These are phyloP conservation scores for human DNA, from an alignment of 2,113 vertebrate species.

Conservation along the genomic window GRCh38 chr6:66845001-66845500, in stretches of 20 bases:
- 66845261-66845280: not conserved
- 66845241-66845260: not conserved
- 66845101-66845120: not conserved
- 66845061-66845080: not conserved
- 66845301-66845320: not conserved
- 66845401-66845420: not conserved
- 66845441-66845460: not conserved
- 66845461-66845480: not conserved
- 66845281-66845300: slow-evolving; percentile 5
- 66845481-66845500: not conserved
- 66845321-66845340: not conserved
- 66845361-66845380: too few relatives aligned
- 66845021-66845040: not conserved
- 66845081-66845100: not conserved
- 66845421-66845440: not conserved
- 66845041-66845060: not conserved
- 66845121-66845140: not conserved
- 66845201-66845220: not conserved
- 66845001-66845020: not conserved
- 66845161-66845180: not conserved
- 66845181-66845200: not conserved
- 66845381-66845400: not conserved
- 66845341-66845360: not conserved
- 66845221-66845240: not conserved
- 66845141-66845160: not conserved